These are phyloP conservation scores for Cheirogaleus major DNA, from an alignment of 2,797 vertebrate genomes.

Conservation along the genomic window DNA sequence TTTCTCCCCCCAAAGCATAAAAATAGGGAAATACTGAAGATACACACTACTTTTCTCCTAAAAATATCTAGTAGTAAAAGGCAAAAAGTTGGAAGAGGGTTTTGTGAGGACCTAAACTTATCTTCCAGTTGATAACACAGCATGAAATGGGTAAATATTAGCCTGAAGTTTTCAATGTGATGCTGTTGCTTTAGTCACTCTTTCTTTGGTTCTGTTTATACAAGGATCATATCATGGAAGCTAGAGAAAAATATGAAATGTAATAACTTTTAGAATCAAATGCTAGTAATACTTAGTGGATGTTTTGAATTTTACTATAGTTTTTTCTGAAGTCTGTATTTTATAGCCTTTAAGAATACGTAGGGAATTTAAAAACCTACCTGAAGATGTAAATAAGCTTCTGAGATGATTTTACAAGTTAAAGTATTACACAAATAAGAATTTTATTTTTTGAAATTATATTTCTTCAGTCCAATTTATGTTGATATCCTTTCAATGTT, in stretches of 20 bases:
- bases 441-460: neutral
- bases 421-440: neutral
- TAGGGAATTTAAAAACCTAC: neutral
- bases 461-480: conserved; percentile 20
- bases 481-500: neutral
- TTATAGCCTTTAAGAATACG: neutral
- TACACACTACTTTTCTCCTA: neutral
- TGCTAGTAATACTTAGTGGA: neutral
- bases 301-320: neutral
- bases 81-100: neutral
- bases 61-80: neutral
- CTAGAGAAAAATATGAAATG: neutral
- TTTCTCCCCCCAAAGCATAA: neutral
- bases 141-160: neutral
- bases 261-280: neutral
- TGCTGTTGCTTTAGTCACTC: neutral
- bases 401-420: conserved; percentile 1
- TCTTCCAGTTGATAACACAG: neutral
- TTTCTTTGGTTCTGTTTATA: neutral
- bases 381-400: neutral
- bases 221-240: neutral
- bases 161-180: neutral
- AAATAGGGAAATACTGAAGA: neutral
- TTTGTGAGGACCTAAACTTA: neutral
- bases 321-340: neutral